Evolutionary conservation across 1,140 invertebrate species (phyloP), one percentile per base, ranked within the genome.

Genomic region (Lordiphosa mommai): DNA sequence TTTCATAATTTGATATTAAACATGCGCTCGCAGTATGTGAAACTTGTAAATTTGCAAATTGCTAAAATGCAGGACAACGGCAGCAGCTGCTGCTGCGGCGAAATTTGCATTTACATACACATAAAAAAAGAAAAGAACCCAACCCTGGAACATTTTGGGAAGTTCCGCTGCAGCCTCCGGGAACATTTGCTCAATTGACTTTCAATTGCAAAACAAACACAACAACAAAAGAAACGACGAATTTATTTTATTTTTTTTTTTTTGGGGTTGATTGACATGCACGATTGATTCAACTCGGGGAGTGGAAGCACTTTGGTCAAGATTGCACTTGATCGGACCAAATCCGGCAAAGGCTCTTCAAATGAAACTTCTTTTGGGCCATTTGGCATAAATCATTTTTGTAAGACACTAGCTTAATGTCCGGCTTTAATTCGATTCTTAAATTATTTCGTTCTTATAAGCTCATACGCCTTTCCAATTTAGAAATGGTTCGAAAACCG

Each of bases 11-110:
- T 74, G 71, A 71, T 82, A 80, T 80, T 74, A 80, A 80, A 80
- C 76, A 80, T 80, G 76, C 76, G 73, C 52, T 51, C 63, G 61
- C 20, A 40, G 46, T 66, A 58, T 53, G 64, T 82, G 65, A 66
- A 80, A 76, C 76, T 82, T 82, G 76, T 82, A 82, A 82, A 84
- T 82, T 82, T 82, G 76, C 77, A 82, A 82, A 82, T 82, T 82
- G 76, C 76, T 72, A 60, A 82, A 74, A 80, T 57, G 66, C 76
- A 76, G 71, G 76, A 80, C 66, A 73, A 74, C 20, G 43, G 65
- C 47, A 12, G 40, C 23, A 27, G 23, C 32, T 32, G 10, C 17
- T 34, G 7, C 40, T 46, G 20, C 49, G n/a, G 36, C 27, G 52
- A 49, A 68, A 70, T 70, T 70, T 70, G 67, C 67, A 66, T 70